A percentile compares a stretch with the other conserved stretches of the same genome.
Evolutionary conservation across 2,113 vertebrate species (phyloP).

Genomic region (Alaudala cheleensis): DNA sequence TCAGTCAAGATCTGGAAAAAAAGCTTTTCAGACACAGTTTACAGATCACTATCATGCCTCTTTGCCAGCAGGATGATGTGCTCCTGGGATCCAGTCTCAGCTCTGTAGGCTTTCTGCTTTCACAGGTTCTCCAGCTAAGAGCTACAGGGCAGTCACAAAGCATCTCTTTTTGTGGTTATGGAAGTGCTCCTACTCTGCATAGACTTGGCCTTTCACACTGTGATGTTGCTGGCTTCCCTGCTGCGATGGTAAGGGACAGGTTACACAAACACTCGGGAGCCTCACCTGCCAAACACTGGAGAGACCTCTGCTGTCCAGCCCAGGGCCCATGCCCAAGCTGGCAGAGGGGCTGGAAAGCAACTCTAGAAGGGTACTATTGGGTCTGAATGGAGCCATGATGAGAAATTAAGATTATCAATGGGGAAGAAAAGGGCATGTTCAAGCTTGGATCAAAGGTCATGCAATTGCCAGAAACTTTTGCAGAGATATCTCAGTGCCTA

Average conservation of each 20-base stretch:
- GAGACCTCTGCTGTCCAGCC: neutral
- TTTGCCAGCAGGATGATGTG: neutral
- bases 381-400: neutral
- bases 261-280: neutral
- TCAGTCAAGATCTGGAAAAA: neutral
- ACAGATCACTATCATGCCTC: neutral
- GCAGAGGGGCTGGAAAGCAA: neutral
- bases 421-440: neutral
- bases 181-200: neutral
- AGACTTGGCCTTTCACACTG: fast-evolving
- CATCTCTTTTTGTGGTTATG: neutral
- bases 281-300: neutral
- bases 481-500: neutral
- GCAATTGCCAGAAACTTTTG: neutral
- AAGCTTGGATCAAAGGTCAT: neutral
- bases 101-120: neutral
- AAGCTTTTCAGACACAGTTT: neutral
- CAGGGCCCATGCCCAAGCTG: neutral
- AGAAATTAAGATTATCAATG: neutral
- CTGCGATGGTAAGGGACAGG: fast-evolving
- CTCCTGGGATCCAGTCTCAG: fast-evolving
- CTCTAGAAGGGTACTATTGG: neutral
- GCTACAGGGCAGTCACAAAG: neutral
- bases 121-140: neutral
- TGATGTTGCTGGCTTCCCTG: fast-evolving